A percentile compares a stretch with the other conserved stretches of the same genome.
These are phyloP conservation scores for Nomada fabriciana DNA, from an alignment of 2,888 invertebrate genomes.

Conservation along the genomic window DNA sequence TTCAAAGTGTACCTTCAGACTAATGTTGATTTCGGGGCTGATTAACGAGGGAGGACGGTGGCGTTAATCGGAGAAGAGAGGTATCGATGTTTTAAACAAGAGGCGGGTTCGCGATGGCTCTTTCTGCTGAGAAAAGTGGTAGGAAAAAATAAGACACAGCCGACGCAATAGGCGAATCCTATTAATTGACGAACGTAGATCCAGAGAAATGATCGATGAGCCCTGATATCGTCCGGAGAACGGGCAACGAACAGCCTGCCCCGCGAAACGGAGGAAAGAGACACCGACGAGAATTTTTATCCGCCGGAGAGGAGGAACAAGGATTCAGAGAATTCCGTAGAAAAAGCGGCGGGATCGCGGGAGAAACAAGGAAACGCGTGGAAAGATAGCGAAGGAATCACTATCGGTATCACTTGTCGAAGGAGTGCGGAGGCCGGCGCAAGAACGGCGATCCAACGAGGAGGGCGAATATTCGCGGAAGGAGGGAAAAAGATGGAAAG, in stretches of 20 bases:
- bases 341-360: conserved; percentile 1
- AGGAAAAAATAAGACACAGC: background rate
- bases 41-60: background rate
- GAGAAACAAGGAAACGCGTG: conserved; percentile 21
- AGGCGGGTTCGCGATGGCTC: too few species aligned
- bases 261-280: background rate
- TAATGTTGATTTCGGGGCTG: conserved; percentile 4
- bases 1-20: background rate
- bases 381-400: conserved; percentile 9
- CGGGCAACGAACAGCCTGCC: background rate
- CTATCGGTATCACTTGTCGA: conserved; percentile 3
- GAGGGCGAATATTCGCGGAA: background rate
- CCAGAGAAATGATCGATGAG: conserved; percentile 24
- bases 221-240: background rate
- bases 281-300: background rate
- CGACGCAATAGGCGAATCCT: background rate
- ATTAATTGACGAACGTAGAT: conserved; percentile 11
- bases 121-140: background rate
- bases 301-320: background rate
- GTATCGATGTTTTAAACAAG: background rate
- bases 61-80: background rate
- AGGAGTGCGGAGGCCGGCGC: background rate
- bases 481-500: background rate
- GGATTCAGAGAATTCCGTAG: conserved; percentile 11
- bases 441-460: conserved; percentile 4